Evolutionary conservation across 2,797 vertebrate genomes (phyloP), one percentile per base, ranked within the genome.

Genomic region (Danio kyathit): DNA sequence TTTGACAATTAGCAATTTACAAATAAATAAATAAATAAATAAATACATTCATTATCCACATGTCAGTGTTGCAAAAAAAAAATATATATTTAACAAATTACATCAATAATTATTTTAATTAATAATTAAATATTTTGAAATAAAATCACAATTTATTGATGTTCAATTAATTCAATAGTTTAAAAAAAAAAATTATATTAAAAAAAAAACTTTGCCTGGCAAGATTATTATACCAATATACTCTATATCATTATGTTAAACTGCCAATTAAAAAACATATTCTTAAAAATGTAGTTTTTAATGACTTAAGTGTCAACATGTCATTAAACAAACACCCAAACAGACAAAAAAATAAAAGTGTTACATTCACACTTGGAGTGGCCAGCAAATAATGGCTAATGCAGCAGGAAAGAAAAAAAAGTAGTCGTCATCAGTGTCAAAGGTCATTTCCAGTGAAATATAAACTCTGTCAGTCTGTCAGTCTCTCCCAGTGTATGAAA

Each of bases 381-480:
- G 11, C 41, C 17, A 29, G 44, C 12, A 51, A 41, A 51, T 41
- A 71, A 54, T 54, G 51, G 9, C 14, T 54, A 29, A 41, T 54
- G 8, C 12, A 40, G 48, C 1, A 52, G 48, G 0, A 52, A 54
- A 38, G 70, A 13, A 65, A n/a, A 29, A n/a, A 29, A 29, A 29
- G 29, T 29, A 29, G 29, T 1, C 3, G 29, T 29, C 29, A 29
- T 29, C 14, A 12, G 16, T 43, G 63, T 65, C 63, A 65, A 43
- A 65, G 63, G 63, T 44, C 5, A 64, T 64, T n/a, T 64, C 6
- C 40, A 64, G 8, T 64, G 61, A n/a, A 41, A 12, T 60, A n/a
- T 54, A 10, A 11, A 14, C 21, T 51, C 41, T 16, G 54, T 40
- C 75, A 61, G 17, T 51, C 40, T 29, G 16, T 9, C 43, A 52